Base-by-base conservation (phyloP, 2,113 vertebrate genomes). In the Sorex araneus region DNA sequence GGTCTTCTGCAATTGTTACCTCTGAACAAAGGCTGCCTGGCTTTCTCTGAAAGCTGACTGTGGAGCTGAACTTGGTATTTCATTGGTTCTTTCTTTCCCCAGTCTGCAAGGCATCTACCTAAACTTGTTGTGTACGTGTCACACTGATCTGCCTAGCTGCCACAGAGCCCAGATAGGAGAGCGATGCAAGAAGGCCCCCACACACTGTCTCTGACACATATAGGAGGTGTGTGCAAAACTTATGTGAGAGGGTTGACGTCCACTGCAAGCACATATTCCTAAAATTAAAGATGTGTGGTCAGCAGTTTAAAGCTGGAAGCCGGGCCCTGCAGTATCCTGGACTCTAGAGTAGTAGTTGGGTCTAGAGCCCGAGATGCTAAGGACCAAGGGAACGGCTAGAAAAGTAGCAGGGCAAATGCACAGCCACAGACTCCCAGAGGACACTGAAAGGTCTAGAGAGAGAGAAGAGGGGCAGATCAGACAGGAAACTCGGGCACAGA, bases 111-210 rank as follows among this genome's bases (percentile, higher is more conserved):
- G 11, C 18, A 64, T 43, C 71, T 63, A 64, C 34, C 71, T 63
- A 64, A 54, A 78, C 10, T 10, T 80, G 25, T 63, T 81, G 64
- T 87, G 27, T 89, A 40, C 87, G 45, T 76, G 18, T 76, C 76
- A 57, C 63, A 57, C 27, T 30, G 67, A 25, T 45, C 86, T 34
- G 40, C 60, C n/a, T 69, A 45, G 40, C 28, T 64, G 7, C 19
- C 47, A n/a, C 77, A 60, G 47, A 50, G 47, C 47, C 13, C 47
- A 50, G 47, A 50, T 50, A 50, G 13, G 47, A 50, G 9, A 40
- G 71, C 13, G 47, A 21, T 25, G 47, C 45, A 34, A 21, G 30
- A 0, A 4, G 74, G 70, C 57, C 4, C 25, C 36, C 45, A 23
- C 54, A 66, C 73, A 73, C 9, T 19, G 74, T 69, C 28, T 75